phyloP scores from a whole-genome alignment of 1,140 invertebrate species.

The Philotrypesis tridentata region DNA sequence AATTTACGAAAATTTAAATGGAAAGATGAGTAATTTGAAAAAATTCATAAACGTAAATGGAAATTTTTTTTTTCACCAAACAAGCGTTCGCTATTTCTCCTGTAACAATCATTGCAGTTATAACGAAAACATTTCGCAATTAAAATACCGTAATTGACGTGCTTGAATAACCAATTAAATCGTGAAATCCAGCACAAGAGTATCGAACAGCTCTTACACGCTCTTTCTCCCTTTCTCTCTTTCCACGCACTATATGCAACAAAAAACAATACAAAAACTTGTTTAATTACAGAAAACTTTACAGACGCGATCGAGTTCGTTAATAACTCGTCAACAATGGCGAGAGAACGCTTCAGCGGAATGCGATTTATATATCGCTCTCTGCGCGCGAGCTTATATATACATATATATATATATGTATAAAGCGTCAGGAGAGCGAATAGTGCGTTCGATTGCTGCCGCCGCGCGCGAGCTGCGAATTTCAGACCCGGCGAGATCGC shows the following conservation, averaged over 20 bases:
- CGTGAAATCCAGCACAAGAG: not conserved
- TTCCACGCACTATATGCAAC: not conserved
- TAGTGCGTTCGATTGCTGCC: not conserved
- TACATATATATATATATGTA: no score
- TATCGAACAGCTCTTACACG: not conserved
- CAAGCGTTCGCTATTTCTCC: no score
- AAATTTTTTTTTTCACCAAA: no score
- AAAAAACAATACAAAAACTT: not conserved
- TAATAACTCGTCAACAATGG: conserved; percentile 13
- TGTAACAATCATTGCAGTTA: not conserved
- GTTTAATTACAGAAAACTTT: not conserved
- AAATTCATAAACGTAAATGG: no score
- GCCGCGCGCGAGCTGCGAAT: no score
- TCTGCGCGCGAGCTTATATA: no score
- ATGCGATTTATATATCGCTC: not conserved
- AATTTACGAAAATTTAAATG: no score
- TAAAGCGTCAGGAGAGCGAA: no score
- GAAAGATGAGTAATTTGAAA: no score
- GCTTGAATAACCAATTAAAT: not conserved
- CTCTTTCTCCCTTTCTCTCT: not conserved
- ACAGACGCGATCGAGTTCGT: not conserved
- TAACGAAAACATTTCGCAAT: not conserved
- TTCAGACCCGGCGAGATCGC: not conserved
- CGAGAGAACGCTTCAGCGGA: not conserved
- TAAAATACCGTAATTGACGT: conserved; percentile 2